A percentile compares a stretch with the other conserved stretches of the same genome.
These are phyloP conservation scores for Limnephilus auricula DNA, from an alignment of 2,888 invertebrate species.

Conservation along the genomic window DNA sequence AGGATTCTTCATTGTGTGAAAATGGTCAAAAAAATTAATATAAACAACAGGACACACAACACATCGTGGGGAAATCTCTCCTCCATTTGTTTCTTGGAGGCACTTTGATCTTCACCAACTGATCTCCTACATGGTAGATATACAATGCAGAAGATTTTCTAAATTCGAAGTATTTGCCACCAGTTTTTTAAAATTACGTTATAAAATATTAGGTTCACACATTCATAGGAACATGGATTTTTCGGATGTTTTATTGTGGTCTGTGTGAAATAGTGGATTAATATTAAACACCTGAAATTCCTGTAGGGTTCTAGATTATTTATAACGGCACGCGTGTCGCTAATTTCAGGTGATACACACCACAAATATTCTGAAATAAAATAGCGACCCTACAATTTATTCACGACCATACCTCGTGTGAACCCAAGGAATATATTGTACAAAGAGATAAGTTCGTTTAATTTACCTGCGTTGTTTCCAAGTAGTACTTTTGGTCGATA, in stretches of 20 bases:
- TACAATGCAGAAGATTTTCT: too few species aligned
- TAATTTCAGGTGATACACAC: neutral
- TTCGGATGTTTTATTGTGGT: neutral
- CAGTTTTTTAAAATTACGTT: neutral
- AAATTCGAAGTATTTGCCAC: too few species aligned
- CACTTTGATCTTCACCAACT: too few species aligned
- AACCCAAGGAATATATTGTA: neutral
- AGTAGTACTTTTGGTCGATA: neutral
- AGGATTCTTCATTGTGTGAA: too few species aligned
- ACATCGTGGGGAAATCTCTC: too few species aligned
- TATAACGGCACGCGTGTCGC: neutral
- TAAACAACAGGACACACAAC: too few species aligned
- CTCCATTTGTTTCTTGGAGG: too few species aligned
- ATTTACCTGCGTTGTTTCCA: neutral
- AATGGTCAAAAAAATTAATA: too few species aligned
- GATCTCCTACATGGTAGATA: too few species aligned
- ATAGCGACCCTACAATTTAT: neutral
- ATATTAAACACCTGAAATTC: neutral
- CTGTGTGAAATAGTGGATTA: neutral
- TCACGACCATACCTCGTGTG: neutral
- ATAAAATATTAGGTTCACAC: neutral
- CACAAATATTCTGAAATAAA: neutral
- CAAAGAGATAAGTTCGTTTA: neutral
- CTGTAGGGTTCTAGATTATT: neutral
- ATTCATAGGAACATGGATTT: neutral